Evolutionary conservation across 2,888 invertebrate species (phyloP).

Genomic region (Meta bourneti): DNA sequence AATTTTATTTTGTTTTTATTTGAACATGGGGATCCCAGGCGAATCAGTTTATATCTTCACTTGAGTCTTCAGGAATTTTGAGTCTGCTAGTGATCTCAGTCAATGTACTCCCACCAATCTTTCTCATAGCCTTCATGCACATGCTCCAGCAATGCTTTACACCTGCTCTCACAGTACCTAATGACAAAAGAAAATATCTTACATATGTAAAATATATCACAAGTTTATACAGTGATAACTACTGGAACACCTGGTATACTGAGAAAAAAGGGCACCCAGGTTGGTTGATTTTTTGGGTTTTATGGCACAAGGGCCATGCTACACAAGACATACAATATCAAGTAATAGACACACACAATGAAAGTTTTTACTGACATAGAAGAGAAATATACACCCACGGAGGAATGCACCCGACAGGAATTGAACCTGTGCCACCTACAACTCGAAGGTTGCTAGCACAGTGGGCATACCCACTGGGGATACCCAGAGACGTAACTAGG

Average conservation of each 20-base stretch:
- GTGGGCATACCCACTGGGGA: no score
- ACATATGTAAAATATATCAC: background rate
- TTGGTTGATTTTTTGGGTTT: no score
- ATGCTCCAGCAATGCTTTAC: constrained; percentile 96
- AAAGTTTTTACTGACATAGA: no score
- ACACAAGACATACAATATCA: no score
- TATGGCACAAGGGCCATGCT: no score
- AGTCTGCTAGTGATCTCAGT: constrained; percentile 81
- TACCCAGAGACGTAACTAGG: no score
- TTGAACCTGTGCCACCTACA: no score
- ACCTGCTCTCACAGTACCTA: constrained; percentile 98
- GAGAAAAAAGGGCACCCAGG: no score
- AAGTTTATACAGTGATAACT: background rate
- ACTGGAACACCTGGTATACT: background rate
- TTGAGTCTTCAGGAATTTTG: constrained; percentile 51
- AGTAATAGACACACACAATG: no score
- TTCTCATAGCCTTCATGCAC: constrained; percentile 99
- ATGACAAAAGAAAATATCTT: constrained; percentile 58
- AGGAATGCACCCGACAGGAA: no score
- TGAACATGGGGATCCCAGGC: constrained; percentile 60
- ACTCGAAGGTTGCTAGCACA: no score
- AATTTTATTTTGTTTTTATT: constrained; percentile 42
- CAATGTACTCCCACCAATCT: constrained; percentile 98
- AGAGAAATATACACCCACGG: no score
- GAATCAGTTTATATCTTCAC: constrained; percentile 29